Evolutionary conservation across 1,140 invertebrate species (phyloP).

Genomic region (Stegodyphus dumicola): DNA sequence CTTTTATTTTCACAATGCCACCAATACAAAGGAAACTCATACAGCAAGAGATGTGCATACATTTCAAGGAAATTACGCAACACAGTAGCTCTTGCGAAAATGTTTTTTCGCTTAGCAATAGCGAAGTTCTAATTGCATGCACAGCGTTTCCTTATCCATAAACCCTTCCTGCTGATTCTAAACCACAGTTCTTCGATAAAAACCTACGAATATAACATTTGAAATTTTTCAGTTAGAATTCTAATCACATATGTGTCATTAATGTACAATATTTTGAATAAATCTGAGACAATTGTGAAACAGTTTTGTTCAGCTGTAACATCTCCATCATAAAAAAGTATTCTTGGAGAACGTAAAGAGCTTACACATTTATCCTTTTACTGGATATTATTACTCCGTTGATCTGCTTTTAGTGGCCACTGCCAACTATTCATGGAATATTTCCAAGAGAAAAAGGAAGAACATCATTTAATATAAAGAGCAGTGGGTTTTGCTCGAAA

Average conservation of each 20-base stretch:
- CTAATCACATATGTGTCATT: background rate
- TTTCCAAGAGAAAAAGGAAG: constrained; percentile 39
- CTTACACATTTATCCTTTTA: constrained; percentile 35
- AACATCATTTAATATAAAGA: constrained; percentile 39
- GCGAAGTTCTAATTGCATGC: too few relatives aligned
- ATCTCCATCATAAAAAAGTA: background rate
- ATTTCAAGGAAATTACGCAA: too few relatives aligned
- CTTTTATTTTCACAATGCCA: too few relatives aligned
- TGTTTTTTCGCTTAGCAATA: too few relatives aligned
- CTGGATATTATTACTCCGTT: constrained; percentile 40
- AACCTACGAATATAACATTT: background rate
- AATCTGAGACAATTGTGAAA: background rate
- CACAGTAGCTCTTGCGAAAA: too few relatives aligned
- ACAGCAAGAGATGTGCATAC: too few relatives aligned
- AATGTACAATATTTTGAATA: background rate
- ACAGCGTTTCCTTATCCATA: too few relatives aligned
- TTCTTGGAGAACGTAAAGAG: constrained; percentile 3
- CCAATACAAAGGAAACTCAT: too few relatives aligned
- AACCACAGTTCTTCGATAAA: background rate
- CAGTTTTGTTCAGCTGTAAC: background rate
- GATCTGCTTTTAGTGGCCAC: constrained; percentile 24
- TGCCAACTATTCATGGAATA: constrained; percentile 41
- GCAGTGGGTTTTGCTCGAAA: background rate
- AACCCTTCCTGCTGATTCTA: too few relatives aligned
- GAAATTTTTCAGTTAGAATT: background rate